A percentile compares a stretch with the other conserved stretches of the same genome.
Conservation (phyloP, 1,140 invertebrate genomes). For the Neelides sp. region DNA sequence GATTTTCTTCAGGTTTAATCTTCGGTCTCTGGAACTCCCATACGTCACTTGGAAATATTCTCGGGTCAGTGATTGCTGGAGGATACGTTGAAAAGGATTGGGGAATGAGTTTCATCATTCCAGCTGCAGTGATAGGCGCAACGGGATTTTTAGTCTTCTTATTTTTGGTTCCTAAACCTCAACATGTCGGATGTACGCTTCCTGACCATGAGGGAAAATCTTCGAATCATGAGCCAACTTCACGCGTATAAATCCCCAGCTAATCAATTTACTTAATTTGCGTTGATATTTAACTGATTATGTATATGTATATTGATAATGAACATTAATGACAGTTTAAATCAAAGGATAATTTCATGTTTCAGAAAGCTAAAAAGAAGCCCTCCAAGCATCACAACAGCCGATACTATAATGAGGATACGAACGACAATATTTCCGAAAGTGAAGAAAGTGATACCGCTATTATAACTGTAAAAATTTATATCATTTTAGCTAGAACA, state of each 20-base stretch:
- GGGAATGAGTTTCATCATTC: slow-evolving; percentile 83
- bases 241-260: too few species aligned
- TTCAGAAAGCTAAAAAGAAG: too few species aligned
- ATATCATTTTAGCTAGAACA: too few species aligned
- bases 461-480: too few species aligned
- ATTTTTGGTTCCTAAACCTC: slow-evolving; percentile 67
- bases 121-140: slow-evolving; percentile 66
- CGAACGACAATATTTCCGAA: background rate
- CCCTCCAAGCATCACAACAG: too few species aligned
- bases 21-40: slow-evolving; percentile 95
- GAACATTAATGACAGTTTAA: too few species aligned
- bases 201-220: slow-evolving; percentile 36
- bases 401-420: too few species aligned
- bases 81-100: slow-evolving; percentile 65
- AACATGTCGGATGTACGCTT: slow-evolving; percentile 50
- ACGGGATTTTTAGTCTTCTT: slow-evolving; percentile 71
- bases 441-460: slow-evolving; percentile 10
- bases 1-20: slow-evolving; percentile 56
- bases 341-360: too few species aligned
- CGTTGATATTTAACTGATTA: too few species aligned
- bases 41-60: slow-evolving; percentile 87
- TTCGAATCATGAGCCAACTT: too few species aligned
- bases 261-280: too few species aligned
- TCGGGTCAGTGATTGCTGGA: slow-evolving; percentile 74
- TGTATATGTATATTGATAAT: too few species aligned